phyloP scores from a whole-genome alignment of 2,797 vertebrate genomes.

The Characodon lateralis region DNA sequence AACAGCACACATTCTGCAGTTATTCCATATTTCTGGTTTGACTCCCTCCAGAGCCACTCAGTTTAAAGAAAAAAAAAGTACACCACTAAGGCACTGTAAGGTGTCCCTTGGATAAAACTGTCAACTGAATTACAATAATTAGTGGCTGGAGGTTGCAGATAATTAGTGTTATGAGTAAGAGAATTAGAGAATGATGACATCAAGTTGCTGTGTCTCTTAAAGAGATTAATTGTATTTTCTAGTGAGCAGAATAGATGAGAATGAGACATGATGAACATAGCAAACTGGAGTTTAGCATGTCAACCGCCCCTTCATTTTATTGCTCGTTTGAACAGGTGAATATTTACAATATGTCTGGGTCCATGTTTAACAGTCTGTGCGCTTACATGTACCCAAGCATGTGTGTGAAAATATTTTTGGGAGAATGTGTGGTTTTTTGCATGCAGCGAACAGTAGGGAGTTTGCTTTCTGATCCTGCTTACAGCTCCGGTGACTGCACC shows the following conservation, averaged over 20 bases:
- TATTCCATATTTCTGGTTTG: constrained; percentile 46
- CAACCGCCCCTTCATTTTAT: background rate
- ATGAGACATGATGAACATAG: constrained; percentile 17
- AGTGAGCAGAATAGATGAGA: constrained; percentile 20
- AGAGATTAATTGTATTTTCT: constrained; percentile 48
- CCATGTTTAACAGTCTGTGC: constrained; percentile 21
- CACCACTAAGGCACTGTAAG: constrained; percentile 50
- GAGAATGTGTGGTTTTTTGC: constrained; percentile 39
- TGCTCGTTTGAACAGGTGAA: constrained; percentile 16
- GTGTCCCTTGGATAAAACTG: constrained; percentile 61
- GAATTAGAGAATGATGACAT: constrained; percentile 72
- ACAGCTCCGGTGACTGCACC: constrained; percentile 72
- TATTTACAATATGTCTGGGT: background rate
- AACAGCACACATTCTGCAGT: constrained; percentile 39
- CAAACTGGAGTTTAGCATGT: constrained; percentile 16
- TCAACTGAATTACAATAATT: constrained; percentile 72
- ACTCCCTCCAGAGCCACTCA: constrained; percentile 68
- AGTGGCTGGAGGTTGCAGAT: constrained; percentile 59
- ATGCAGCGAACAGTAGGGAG: constrained; percentile 51
- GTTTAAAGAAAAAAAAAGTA: constrained; percentile 32
- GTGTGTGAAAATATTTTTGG: constrained; percentile 33
- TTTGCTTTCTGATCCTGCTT: constrained; percentile 77
- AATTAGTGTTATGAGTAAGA: constrained; percentile 68
- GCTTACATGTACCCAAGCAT: constrained; percentile 7
- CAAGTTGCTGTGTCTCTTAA: constrained; percentile 33